A percentile compares a stretch with the other conserved stretches of the same genome.
Evolutionary conservation across 2,888 invertebrate genomes (phyloP).

Genomic region (Theodoxus fluviatilis): DNA sequence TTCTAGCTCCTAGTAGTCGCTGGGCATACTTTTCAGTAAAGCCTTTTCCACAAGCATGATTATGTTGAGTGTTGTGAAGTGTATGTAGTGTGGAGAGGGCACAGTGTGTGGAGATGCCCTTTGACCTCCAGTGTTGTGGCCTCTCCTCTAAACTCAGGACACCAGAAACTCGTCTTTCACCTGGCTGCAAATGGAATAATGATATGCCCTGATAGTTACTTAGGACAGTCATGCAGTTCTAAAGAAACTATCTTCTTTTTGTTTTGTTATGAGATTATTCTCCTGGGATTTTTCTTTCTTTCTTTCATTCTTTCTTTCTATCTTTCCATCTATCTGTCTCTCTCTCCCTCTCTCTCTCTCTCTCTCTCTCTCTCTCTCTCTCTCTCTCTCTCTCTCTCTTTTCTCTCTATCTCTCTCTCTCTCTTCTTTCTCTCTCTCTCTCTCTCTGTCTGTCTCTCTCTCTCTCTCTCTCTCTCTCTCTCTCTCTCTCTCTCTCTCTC

Average conservation of each 20-base stretch:
- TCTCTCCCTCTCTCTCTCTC: slow-evolving; percentile 8
- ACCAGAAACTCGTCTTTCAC: too few species aligned
- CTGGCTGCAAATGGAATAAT: too few species aligned
- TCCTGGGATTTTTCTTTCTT: not conserved
- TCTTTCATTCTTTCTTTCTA: not conserved
- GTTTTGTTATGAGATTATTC: not conserved
- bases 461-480: slow-evolving; percentile 24
- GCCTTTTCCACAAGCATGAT: too few species aligned
- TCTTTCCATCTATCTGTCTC: not conserved
- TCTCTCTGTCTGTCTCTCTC: slow-evolving; percentile 11
- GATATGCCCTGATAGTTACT: too few species aligned
- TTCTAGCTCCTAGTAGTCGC: not conserved
- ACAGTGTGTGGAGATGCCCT: too few species aligned
- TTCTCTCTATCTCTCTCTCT: slow-evolving; percentile 17
- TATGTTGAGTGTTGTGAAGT: too few species aligned
- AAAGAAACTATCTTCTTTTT: not conserved
- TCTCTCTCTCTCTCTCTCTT: slow-evolving; percentile 6
- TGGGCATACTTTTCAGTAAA: too few species aligned
- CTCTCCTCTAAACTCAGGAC: too few species aligned
- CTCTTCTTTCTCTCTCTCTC: slow-evolving; percentile 19
- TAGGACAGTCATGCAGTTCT: not conserved
- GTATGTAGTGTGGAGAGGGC: too few species aligned
- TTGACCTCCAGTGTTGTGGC: too few species aligned
- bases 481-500: slow-evolving; percentile 22
- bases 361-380: slow-evolving; percentile 14